Evolutionary conservation across 2,797 vertebrate species (phyloP).

Genomic region (Bradypus variegatus): DNA sequence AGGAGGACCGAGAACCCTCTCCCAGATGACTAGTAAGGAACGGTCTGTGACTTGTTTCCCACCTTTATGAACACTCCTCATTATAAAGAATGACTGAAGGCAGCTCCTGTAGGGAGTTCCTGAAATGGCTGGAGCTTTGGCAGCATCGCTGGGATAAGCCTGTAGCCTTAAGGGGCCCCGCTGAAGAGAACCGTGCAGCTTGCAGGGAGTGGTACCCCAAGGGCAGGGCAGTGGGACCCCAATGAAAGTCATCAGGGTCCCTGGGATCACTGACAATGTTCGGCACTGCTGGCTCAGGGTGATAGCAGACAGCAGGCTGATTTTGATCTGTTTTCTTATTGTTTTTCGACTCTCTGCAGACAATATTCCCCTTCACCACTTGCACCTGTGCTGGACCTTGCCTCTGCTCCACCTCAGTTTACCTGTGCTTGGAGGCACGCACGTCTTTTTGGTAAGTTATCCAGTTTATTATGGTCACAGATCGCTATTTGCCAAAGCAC

Average conservation of each 20-base stretch:
- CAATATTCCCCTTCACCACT: not conserved
- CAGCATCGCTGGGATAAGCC: not conserved
- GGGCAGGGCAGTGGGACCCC: not conserved
- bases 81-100: not conserved
- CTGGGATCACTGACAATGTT: not conserved
- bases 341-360: constrained; percentile 35
- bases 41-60: not conserved
- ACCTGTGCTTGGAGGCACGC: not conserved
- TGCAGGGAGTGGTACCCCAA: not conserved
- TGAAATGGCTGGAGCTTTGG: not conserved
- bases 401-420: not conserved
- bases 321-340: not conserved
- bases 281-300: not conserved
- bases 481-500: constrained; percentile 8
- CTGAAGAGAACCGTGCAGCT: not conserved
- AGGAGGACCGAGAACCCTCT: not conserved
- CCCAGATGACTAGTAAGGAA: not conserved
- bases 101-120: not conserved
- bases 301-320: not conserved
- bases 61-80: not conserved
- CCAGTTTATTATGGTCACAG: not conserved
- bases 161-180: not conserved
- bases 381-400: not conserved
- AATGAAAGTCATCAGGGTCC: too few species aligned
- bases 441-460: not conserved